Conservation (phyloP, 2,888 invertebrate genomes). For the Leptarthrus brevirostris region DNA sequence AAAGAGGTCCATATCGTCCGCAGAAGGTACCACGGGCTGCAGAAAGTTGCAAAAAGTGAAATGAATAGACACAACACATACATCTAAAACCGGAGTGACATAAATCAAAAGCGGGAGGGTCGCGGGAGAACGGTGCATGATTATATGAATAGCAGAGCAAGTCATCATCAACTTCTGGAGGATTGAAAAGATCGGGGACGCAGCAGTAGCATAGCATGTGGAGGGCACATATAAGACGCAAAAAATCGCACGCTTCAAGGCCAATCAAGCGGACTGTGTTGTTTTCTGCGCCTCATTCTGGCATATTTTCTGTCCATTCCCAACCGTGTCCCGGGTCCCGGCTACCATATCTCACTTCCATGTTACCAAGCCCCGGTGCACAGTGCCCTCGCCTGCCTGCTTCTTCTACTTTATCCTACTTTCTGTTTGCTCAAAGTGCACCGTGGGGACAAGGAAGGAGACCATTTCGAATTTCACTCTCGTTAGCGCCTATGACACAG, state of each 20-base stretch:
- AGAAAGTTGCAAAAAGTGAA: slow-evolving; percentile 44
- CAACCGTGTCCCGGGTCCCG: slow-evolving; percentile 6
- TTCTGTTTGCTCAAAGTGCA: slow-evolving; percentile 50
- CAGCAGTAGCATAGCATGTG: neutral
- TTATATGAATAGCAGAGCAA: slow-evolving; percentile 32
- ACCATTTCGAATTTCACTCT: slow-evolving; percentile 47
- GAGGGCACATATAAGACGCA: slow-evolving; percentile 12
- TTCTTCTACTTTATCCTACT: slow-evolving; percentile 54
- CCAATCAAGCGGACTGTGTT: slow-evolving; percentile 55
- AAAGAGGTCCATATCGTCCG: slow-evolving; percentile 30
- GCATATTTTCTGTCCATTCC: slow-evolving; percentile 38
- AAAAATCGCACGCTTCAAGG: slow-evolving; percentile 55
- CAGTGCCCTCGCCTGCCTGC: slow-evolving; percentile 52
- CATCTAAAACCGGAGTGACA: slow-evolving; percentile 21
- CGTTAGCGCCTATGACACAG: slow-evolving; percentile 48
- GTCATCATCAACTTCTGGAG: neutral
- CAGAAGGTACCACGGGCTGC: slow-evolving; percentile 4
- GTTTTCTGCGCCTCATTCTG: slow-evolving; percentile 54
- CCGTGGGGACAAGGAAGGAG: slow-evolving; percentile 38
- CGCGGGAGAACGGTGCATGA: neutral
- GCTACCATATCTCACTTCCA: neutral
- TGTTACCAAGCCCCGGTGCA: slow-evolving; percentile 48
- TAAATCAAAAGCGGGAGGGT: slow-evolving; percentile 38
- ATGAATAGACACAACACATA: slow-evolving; percentile 3
- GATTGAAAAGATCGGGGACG: neutral